Percentiles rank a stretch among this genome's conserved stretches.
These are phyloP conservation scores for Drosophila recens DNA, from an alignment of 2,888 invertebrate species.

Conservation along the genomic window DNA sequence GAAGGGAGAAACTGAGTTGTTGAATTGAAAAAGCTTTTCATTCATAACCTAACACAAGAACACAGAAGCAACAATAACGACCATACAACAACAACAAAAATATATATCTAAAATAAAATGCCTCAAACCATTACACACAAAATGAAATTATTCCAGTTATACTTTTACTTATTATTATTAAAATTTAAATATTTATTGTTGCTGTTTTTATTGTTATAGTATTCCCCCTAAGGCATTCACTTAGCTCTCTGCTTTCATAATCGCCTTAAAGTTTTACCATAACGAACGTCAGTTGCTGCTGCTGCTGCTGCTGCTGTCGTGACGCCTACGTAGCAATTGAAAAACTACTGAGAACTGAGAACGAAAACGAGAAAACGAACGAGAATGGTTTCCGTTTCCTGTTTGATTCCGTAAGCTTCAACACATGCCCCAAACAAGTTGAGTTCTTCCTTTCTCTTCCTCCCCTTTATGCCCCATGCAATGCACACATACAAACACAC, in stretches of 20 bases:
- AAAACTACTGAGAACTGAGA: slow-evolving; percentile 18
- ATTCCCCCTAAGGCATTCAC: slow-evolving; percentile 12
- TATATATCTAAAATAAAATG: neutral
- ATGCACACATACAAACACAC: no score
- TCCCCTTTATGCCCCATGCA: slow-evolving; percentile 13
- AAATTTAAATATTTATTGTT: neutral
- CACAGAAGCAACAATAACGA: slow-evolving; percentile 19
- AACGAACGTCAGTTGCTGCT: slow-evolving; percentile 20
- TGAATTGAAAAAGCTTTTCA: slow-evolving; percentile 82
- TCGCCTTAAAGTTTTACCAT: slow-evolving; percentile 61
- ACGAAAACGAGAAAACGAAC: neutral
- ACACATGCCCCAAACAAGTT: slow-evolving; percentile 44
- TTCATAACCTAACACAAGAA: slow-evolving; percentile 82
- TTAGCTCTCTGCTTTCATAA: slow-evolving; percentile 45
- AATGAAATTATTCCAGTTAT: slow-evolving; percentile 15
- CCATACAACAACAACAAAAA: slow-evolving; percentile 5
- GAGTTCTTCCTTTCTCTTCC: neutral
- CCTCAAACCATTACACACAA: neutral
- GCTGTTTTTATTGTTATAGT: neutral
- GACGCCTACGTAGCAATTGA: slow-evolving; percentile 47
- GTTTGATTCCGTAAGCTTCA: slow-evolving; percentile 51
- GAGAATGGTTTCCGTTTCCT: slow-evolving; percentile 33
- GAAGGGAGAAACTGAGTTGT: slow-evolving; percentile 40
- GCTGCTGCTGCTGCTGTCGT: neutral
- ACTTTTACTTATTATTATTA: slow-evolving; percentile 5